Evolutionary conservation across 2,113 vertebrate species (phyloP).

Genomic region (Limanda limanda): DNA sequence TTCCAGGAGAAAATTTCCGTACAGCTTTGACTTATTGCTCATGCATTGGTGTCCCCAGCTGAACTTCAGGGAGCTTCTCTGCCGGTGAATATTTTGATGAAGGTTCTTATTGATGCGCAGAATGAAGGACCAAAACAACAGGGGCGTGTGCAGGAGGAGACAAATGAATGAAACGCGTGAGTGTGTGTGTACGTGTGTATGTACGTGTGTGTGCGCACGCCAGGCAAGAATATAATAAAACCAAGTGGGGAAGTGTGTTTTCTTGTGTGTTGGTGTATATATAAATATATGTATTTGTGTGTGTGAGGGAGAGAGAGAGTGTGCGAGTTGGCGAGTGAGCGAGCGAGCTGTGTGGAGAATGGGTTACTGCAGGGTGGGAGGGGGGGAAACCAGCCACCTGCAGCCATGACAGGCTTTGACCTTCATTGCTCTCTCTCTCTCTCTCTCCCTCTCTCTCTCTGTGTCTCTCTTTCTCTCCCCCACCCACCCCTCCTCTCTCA

Average conservation of each 20-base stretch:
- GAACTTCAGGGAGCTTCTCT: conserved; percentile 71
- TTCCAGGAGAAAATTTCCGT: conserved; percentile 30
- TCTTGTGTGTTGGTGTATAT: conserved; percentile 21
- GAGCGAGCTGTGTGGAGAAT: conserved; percentile 79
- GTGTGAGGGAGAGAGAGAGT: conserved; percentile 8
- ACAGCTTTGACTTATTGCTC: conserved; percentile 42
- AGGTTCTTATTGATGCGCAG: conserved; percentile 64
- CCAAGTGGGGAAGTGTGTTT: conserved; percentile 39
- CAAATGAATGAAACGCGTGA: conserved; percentile 57
- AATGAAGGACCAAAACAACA: conserved; percentile 71
- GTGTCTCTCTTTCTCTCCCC: conserved; percentile 6
- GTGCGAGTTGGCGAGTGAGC: conserved; percentile 71
- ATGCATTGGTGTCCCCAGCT: conserved; percentile 63
- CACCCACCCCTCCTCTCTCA: conserved; percentile 4
- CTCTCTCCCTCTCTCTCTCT: conserved; percentile 51
- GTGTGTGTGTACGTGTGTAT: conserved; percentile 21
- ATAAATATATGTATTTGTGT: conserved; percentile 9
- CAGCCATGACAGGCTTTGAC: conserved; percentile 91
- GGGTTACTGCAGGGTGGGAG: conserved; percentile 71
- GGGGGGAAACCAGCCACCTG: conserved; percentile 89
- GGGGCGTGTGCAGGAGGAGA: conserved; percentile 38
- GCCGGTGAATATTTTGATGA: conserved; percentile 69
- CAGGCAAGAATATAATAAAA: conserved; percentile 50
- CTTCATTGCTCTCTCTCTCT: conserved; percentile 82
- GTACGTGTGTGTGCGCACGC: conserved; percentile 29